phyloP scores from a whole-genome alignment of 2,797 vertebrate genomes.

The Coracias cyanogaster region DNA sequence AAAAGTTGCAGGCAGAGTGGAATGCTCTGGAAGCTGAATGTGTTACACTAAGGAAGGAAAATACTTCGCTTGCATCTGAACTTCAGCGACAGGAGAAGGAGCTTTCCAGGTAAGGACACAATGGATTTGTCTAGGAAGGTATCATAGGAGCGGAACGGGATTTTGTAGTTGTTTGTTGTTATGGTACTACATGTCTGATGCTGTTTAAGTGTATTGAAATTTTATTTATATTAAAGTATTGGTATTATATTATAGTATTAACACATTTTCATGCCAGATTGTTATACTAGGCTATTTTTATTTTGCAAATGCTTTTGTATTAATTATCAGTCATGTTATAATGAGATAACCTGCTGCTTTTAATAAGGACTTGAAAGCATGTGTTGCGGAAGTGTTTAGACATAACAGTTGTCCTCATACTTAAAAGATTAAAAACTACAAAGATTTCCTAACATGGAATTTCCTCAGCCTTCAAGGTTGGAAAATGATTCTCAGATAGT shows the following conservation, averaged over 20 bases:
- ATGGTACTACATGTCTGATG: not conserved
- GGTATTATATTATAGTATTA: not conserved
- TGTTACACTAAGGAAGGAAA: conserved; percentile 86
- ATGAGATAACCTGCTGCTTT: not conserved
- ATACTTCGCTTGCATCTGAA: conserved; percentile 84
- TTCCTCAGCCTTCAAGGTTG: not conserved
- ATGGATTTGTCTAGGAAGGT: not conserved
- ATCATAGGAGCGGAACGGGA: not conserved
- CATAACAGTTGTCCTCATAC: not conserved
- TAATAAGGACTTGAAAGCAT: not conserved
- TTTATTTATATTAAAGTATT: not conserved
- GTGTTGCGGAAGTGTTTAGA: not conserved
- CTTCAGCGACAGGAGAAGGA: conserved; percentile 89
- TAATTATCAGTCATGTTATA: not conserved
- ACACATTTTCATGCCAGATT: not conserved
- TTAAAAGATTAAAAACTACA: not conserved
- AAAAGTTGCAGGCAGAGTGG: conserved; percentile 87
- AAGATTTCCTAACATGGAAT: not conserved
- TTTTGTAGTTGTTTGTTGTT: not conserved
- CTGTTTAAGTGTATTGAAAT: not conserved
- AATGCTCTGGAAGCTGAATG: conserved; percentile 89
- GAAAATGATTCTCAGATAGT: not conserved
- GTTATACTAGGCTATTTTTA: not conserved
- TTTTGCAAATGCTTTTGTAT: not conserved
- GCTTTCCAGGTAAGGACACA: conserved; percentile 87